Evolutionary conservation across 2,888 invertebrate species (phyloP), one percentile per base, ranked within the genome.

Genomic region (Hypercompe scribonia): DNA sequence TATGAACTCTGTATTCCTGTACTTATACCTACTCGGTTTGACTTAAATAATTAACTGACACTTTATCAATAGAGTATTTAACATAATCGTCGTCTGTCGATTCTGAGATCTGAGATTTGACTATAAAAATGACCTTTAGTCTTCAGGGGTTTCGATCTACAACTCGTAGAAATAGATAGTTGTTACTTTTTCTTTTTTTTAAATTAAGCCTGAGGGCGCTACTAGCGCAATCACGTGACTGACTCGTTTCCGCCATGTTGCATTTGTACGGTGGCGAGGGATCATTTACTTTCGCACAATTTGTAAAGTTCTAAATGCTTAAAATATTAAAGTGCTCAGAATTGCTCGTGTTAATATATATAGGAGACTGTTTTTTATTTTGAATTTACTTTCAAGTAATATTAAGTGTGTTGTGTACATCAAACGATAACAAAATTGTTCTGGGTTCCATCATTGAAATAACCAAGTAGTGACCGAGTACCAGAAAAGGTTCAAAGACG

Each of bases 361-460:
- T 68, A 68, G 67, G 73, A 80, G 69, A 80, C 75, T 79, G 79
- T 73, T 79, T 66, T 65, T 76, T 74, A 71, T 78, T 77, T 79
- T 78, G 70, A 73, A 58, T 66, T 78, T 69, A 31, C 65, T 84
- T 83, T 71, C 33, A 76, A 71, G 70, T 73, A 66, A 76, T 75
- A 68, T 74, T 46, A 68, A 74, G 75, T 75, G 83, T 80, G 72
- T 74, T 76, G 81, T 79, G 76, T 81, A 73, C 75, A 77, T 80
- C 76, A 77, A 80, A 81, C 80, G 71, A 75, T 74, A 73, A 36
- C 79, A 72, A 88, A 87, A 83, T 83, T 80, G 82, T 84, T 84
- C 83, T 89, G 89, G 88, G 87, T 88, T 90, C 90, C 89, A 91
- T 90, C 90, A 91, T 92, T 92, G 90, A 90, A 91, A 84, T 91